These are phyloP conservation scores for Cordylochernes scorpioides DNA, from an alignment of 2,888 invertebrate genomes.

Conservation along the genomic window DNA sequence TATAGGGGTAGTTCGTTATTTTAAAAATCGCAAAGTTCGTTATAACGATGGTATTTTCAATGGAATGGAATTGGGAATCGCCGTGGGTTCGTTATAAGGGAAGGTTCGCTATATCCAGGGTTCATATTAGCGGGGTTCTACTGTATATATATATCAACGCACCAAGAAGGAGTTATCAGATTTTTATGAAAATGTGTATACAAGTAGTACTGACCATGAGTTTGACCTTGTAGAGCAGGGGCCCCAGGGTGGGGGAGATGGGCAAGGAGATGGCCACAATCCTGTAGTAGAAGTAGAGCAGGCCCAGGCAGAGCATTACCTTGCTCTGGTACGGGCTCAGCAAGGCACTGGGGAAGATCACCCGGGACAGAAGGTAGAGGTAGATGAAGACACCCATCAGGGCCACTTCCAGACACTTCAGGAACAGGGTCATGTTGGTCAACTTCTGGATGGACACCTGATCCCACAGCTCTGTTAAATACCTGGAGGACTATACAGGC, in stretches of 20 bases:
- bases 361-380: constrained; percentile 17
- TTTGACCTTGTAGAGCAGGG: constrained; percentile 23
- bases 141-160: too few relatives aligned
- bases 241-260: constrained; percentile 23
- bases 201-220: constrained; percentile 20
- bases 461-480: too few relatives aligned
- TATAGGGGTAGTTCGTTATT: too few relatives aligned
- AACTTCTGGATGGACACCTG: constrained; percentile 15
- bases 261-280: constrained; percentile 25
- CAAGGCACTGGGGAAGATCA: constrained; percentile 15
- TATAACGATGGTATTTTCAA: too few relatives aligned
- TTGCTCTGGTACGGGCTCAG: constrained; percentile 18
- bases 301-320: constrained; percentile 19
- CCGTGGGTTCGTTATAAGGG: too few relatives aligned
- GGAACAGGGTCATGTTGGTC: constrained; percentile 15
- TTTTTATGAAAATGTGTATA: too few relatives aligned
- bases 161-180: too few relatives aligned
- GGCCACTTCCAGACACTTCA: constrained; percentile 15
- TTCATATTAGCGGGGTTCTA: too few relatives aligned
- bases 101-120: too few relatives aligned
- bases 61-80: too few relatives aligned
- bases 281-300: constrained; percentile 26
- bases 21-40: too few relatives aligned
- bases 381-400: constrained; percentile 17
- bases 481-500: too few relatives aligned